A percentile compares a stretch with the other conserved stretches of the same genome.
Conservation (phyloP, 2,888 invertebrate species). For the Chrysolina americana region DNA sequence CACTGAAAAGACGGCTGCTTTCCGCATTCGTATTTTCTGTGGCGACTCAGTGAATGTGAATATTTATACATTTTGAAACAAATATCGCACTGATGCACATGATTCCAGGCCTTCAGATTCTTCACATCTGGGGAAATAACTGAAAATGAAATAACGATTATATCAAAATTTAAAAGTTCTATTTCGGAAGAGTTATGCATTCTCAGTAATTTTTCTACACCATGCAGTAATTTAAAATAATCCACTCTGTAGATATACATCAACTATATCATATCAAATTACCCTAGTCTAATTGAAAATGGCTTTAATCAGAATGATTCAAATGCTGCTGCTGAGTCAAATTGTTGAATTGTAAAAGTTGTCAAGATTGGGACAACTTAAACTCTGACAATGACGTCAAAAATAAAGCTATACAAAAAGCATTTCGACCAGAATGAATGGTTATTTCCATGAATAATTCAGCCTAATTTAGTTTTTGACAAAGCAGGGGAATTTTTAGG, state of each 20-base stretch:
- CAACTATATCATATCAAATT: too few relatives aligned
- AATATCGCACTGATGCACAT: conserved; percentile 48
- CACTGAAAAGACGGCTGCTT: conserved; percentile 59
- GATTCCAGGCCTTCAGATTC: conserved; percentile 26
- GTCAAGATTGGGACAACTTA: too few relatives aligned
- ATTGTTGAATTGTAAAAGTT: too few relatives aligned
- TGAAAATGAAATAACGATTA: conserved; percentile 31
- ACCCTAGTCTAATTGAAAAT: too few relatives aligned
- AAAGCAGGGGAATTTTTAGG: not conserved
- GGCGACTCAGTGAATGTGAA: conserved; percentile 58
- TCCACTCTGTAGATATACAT: not conserved
- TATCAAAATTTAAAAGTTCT: not conserved
- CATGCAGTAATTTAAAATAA: not conserved
- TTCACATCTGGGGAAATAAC: conserved; percentile 31
- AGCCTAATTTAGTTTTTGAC: not conserved
- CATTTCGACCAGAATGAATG: not conserved
- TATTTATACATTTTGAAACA: conserved; percentile 61
- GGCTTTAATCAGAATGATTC: too few relatives aligned
- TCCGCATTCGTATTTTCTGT: conserved; percentile 61
- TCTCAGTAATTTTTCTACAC: not conserved
- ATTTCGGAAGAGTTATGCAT: not conserved
- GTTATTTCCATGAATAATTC: conserved; percentile 13
- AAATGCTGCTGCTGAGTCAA: too few relatives aligned
- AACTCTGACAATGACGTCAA: too few relatives aligned
- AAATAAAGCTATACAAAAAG: too few relatives aligned